Evolutionary conservation across 2,113 vertebrate species (phyloP), one percentile per base, ranked within the genome.

Genomic region (Potamarius usumacintae): DNA sequence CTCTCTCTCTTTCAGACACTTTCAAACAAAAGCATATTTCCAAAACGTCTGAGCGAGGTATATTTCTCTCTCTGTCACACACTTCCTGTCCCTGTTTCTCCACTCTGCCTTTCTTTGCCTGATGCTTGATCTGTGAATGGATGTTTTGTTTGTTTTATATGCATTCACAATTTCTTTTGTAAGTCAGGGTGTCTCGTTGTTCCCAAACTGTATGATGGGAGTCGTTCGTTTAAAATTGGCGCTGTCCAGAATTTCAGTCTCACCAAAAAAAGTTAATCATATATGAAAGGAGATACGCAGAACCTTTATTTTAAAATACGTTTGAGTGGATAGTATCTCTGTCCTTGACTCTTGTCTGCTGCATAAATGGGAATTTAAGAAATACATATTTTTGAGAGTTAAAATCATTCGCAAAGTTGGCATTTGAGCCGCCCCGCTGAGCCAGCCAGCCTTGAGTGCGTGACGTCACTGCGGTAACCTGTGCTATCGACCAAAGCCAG

Each of bases 11-110:
- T 97, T 96, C 96, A 96, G 96, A 96, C 95, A 96, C 96, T 96
- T 96, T 95, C 96, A 97, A 97, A 96, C 96, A 96, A 96, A 97
- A 96, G 95, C 96, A 96, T 96, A 94, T 95, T 95, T 95, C 96
- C 94, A 96, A 97, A 97, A 93, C 95, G 94, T 96, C 96, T 90
- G 96, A 96, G 94, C 94, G 96, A 97, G 96, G 96, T 97, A 97
- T 94, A 93, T 92, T 91, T 80, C 92, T 94, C 93, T 94, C 91
- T 95, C 14, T 17, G 72, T 9, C 18, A 52, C 34, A 7, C 57
- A 48, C 57, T 67, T 55, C 60, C 71, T 83, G 58, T 79, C 15
- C 30, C 57, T 78, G 74, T 27, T 65, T 83, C 15, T 15, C 85
- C 14, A 1, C 18, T 10, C 22, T 57, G 9, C 17, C 48, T 80